These are phyloP conservation scores for Meles meles DNA, from an alignment of 2,113 vertebrate genomes.

Conservation along the genomic window DNA sequence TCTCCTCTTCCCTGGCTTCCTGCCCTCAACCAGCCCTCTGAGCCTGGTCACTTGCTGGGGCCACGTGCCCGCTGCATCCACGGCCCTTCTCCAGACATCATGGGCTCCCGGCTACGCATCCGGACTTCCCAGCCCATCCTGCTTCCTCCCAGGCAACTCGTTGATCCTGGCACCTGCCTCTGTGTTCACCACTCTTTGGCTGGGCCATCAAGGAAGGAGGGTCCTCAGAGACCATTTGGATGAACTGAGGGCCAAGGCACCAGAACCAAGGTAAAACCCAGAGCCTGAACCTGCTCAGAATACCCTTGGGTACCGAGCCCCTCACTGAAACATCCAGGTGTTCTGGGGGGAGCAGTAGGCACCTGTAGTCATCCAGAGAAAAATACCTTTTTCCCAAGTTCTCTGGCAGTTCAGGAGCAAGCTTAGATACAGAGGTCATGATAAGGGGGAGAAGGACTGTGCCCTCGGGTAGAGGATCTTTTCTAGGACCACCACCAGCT, in stretches of 20 bases:
- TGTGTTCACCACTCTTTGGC: background rate
- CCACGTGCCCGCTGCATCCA: fast-evolving
- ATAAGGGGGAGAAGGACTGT: background rate
- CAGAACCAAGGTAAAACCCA: background rate
- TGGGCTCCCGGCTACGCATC: background rate
- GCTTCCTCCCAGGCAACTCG: background rate
- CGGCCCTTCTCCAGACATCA: too few relatives aligned
- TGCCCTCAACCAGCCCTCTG: fast-evolving
- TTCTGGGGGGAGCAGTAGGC: background rate
- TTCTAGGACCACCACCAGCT: background rate
- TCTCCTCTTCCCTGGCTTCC: background rate
- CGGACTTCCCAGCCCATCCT: background rate
- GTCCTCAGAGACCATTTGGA: background rate
- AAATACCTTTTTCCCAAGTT: background rate
- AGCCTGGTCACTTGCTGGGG: background rate
- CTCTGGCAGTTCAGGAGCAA: background rate
- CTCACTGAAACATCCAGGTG: background rate
- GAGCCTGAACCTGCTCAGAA: background rate
- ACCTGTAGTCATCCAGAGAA: background rate
- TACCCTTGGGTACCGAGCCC: fast-evolving
- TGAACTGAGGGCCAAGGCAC: background rate
- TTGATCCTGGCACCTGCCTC: background rate
- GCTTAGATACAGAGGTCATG: background rate
- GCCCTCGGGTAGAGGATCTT: background rate
- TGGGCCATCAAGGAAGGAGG: background rate